Percentiles rank a stretch among this genome's conserved stretches.
Conservation (phyloP, 92 coral and sea anemone genomes). For the Epizoanthus stellaris region DNA sequence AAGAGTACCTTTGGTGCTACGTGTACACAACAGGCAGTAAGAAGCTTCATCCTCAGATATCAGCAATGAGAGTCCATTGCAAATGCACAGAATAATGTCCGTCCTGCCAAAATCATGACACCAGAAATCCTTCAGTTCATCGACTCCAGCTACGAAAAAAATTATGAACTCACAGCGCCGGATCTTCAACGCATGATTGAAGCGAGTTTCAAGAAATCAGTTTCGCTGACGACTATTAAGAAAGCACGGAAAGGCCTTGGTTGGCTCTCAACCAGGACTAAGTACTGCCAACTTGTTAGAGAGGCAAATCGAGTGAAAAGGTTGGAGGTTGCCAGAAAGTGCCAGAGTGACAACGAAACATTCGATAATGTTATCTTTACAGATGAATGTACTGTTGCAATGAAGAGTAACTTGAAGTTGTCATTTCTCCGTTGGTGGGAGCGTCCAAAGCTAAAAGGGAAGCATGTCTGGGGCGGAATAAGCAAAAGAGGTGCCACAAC, state of each 20-base stretch:
- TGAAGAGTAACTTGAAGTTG: slow-evolving; percentile 19
- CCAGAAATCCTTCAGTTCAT: too few relatives aligned
- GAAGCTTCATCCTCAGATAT: too few relatives aligned
- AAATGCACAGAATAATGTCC: too few relatives aligned
- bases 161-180: too few relatives aligned
- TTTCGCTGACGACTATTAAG: too few relatives aligned
- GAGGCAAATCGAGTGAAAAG: slow-evolving; percentile 22
- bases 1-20: too few relatives aligned
- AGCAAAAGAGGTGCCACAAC: slow-evolving; percentile 13
- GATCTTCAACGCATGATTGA: too few relatives aligned
- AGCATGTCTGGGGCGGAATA: slow-evolving; percentile 25
- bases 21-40: too few relatives aligned
- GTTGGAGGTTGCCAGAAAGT: slow-evolving; percentile 21
- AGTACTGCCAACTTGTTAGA: slow-evolving; percentile 41
- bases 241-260: neutral
- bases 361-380: slow-evolving; percentile 35
- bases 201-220: too few relatives aligned
- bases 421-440: slow-evolving; percentile 41
- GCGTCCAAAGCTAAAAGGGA: slow-evolving; percentile 14
- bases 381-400: slow-evolving; percentile 33
- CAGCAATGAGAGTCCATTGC: too few relatives aligned
- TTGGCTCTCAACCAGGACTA: slow-evolving; percentile 31
- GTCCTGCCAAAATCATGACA: too few relatives aligned
- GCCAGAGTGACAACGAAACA: neutral
- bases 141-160: too few relatives aligned